A percentile compares a stretch with the other conserved stretches of the same genome.
Conservation (phyloP, 2,797 vertebrate genomes). For the Molossus molossus region DNA sequence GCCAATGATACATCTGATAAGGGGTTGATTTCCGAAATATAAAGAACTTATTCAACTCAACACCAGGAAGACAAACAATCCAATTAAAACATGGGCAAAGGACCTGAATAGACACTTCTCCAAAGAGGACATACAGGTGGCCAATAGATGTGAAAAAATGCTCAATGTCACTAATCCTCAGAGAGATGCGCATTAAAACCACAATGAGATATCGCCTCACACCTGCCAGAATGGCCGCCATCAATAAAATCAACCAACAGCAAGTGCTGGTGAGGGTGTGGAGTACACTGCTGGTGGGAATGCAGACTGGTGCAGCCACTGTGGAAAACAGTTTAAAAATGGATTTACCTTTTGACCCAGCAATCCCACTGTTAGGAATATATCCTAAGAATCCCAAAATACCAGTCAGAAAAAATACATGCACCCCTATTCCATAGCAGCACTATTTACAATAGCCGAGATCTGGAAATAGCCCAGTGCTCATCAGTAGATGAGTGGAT, state of each 20-base stretch:
- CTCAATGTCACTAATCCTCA: neutral
- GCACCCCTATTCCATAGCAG: neutral
- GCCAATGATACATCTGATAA: neutral
- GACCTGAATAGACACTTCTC: neutral
- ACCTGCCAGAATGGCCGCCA: no score
- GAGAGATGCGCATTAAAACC: neutral
- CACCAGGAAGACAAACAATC: neutral
- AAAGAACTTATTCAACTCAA: neutral
- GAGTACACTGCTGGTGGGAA: neutral
- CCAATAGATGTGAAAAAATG: neutral
- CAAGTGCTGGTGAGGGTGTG: neutral
- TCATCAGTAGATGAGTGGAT: neutral
- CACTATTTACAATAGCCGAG: neutral
- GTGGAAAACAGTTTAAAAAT: neutral
- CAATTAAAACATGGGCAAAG: neutral
- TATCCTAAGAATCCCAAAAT: neutral
- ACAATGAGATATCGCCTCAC: no score
- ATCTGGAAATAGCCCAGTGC: neutral
- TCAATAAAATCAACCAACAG: neutral
- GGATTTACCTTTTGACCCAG: neutral
- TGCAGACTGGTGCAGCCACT: neutral
- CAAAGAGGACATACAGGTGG: neutral
- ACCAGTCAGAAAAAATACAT: neutral
- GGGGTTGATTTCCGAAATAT: neutral
- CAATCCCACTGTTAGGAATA: neutral